These are phyloP conservation scores for Sclerodermus sp. DNA, from an alignment of 2,888 invertebrate genomes.

Conservation along the genomic window DNA sequence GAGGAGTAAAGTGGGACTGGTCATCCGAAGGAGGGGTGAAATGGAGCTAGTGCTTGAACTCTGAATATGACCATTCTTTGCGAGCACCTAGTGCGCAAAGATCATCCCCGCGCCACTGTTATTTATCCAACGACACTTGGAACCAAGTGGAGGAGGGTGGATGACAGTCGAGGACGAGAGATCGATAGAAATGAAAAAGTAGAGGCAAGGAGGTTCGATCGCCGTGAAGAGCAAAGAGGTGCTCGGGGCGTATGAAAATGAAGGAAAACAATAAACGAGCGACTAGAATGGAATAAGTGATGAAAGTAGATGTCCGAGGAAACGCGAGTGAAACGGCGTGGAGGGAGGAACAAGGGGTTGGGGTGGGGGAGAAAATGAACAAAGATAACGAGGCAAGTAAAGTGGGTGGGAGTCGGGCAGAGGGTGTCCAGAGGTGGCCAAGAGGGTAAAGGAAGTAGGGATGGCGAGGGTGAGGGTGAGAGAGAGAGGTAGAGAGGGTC, in stretches of 20 bases:
- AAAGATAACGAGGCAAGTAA: neutral
- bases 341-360: neutral
- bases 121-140: slow-evolving; percentile 42
- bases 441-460: neutral
- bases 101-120: slow-evolving; percentile 44
- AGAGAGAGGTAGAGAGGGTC: slow-evolving; percentile 23
- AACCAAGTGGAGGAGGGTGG: neutral
- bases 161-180: neutral
- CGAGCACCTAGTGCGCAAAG: slow-evolving; percentile 44
- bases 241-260: no score
- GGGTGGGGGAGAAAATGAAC: neutral
- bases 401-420: neutral
- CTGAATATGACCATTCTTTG: slow-evolving; percentile 51
- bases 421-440: neutral
- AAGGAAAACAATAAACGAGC: no score
- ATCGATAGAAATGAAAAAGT: neutral
- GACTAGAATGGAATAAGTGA: neutral
- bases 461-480: slow-evolving; percentile 8
- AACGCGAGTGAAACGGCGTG: no score
- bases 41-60: slow-evolving; percentile 31
- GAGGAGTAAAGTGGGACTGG: slow-evolving; percentile 23
- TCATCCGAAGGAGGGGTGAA: slow-evolving; percentile 22
- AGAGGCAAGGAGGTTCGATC: neutral
- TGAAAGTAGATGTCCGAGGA: neutral
- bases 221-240: no score